Evolutionary conservation across 2,113 vertebrate genomes (phyloP).

Genomic region (Tringa solitaria): DNA sequence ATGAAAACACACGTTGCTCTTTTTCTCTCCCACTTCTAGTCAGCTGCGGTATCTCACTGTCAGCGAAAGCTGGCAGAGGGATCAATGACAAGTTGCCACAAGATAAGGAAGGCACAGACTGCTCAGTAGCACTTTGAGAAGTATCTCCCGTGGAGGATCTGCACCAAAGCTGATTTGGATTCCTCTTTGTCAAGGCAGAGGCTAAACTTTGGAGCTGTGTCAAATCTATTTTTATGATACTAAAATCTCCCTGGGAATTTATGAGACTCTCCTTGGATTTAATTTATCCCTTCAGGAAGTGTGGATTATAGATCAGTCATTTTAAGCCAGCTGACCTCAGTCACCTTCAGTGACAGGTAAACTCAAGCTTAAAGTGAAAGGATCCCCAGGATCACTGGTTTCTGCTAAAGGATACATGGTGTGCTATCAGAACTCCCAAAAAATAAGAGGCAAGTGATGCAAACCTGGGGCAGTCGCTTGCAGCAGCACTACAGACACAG

Average conservation of each 20-base stretch:
- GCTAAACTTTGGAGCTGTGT: neutral
- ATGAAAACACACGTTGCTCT: neutral
- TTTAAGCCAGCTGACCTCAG: conserved; percentile 20
- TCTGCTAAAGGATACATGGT: neutral
- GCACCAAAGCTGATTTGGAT: neutral
- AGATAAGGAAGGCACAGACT: neutral
- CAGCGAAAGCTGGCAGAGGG: neutral
- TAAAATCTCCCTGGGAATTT: neutral
- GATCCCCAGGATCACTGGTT: neutral
- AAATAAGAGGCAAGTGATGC: neutral
- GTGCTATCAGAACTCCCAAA: neutral
- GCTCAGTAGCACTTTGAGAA: neutral
- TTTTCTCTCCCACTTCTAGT: neutral
- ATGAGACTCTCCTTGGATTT: neutral
- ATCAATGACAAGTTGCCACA: neutral
- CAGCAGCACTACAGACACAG: neutral
- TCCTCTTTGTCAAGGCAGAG: neutral
- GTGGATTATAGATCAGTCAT: conserved; percentile 10
- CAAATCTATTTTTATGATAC: conserved; percentile 8
- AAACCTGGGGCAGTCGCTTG: neutral
- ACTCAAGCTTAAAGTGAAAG: neutral
- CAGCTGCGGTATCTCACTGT: neutral
- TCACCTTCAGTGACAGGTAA: neutral
- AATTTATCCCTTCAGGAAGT: conserved; percentile 7
- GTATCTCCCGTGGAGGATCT: neutral